These are phyloP conservation scores for Sphinx pinastri DNA, from an alignment of 2,888 invertebrate genomes.

Conservation along the genomic window DNA sequence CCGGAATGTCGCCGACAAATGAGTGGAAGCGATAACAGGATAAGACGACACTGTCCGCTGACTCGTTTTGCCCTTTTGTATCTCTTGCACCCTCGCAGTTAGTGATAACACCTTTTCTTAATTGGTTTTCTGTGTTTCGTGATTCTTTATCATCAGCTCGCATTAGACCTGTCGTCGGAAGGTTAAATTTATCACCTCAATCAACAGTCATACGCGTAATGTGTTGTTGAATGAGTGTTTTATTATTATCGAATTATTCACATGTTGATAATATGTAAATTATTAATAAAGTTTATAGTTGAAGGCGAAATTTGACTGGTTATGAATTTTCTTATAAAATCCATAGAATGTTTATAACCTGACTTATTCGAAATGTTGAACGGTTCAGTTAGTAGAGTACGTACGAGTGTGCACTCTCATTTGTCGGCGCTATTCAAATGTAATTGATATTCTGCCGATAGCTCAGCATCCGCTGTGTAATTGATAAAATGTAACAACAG, in stretches of 20 bases:
- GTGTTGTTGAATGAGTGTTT: slow-evolving; percentile 48
- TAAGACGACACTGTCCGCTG: slow-evolving; percentile 60
- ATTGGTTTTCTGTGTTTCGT: slow-evolving; percentile 78
- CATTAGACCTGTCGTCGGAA: slow-evolving; percentile 63
- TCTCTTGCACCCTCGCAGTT: slow-evolving; percentile 56
- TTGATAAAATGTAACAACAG: slow-evolving; percentile 67
- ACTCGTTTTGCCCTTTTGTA: slow-evolving; percentile 65
- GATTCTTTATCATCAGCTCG: slow-evolving; percentile 72
- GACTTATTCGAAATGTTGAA: slow-evolving; percentile 6
- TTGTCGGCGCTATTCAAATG: slow-evolving; percentile 40
- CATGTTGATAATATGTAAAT: slow-evolving; percentile 38
- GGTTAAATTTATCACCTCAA: slow-evolving; percentile 63
- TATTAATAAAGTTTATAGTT: slow-evolving; percentile 22
- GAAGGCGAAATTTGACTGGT: neutral
- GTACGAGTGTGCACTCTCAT: slow-evolving; percentile 29
- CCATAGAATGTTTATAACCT: neutral
- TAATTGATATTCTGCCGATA: slow-evolving; percentile 58
- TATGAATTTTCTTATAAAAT: slow-evolving; percentile 4
- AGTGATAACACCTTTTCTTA: slow-evolving; percentile 78
- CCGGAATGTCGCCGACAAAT: slow-evolving; percentile 81
- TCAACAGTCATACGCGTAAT: slow-evolving; percentile 61
- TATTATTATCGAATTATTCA: slow-evolving; percentile 49
- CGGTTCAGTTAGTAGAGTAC: neutral
- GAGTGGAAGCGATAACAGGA: slow-evolving; percentile 73
- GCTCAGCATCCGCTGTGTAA: slow-evolving; percentile 62